Evolutionary conservation across 2,888 invertebrate genomes (phyloP).

Genomic region (Epinotia ramella): DNA sequence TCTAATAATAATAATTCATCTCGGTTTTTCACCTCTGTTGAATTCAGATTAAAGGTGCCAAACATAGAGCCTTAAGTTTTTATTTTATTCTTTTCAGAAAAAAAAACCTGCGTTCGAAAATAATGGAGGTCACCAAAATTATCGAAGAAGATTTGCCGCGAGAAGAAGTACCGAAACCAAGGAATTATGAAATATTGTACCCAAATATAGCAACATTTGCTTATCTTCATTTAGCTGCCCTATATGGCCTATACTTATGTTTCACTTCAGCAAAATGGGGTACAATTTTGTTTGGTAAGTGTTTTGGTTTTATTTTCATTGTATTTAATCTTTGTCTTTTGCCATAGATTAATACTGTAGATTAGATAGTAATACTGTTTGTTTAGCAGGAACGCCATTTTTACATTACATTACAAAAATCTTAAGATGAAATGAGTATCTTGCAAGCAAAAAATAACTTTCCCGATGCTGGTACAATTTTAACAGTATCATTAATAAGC

Average conservation of each 20-base stretch:
- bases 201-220: constrained; percentile 55
- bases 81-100: constrained; percentile 24
- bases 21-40: too few species aligned
- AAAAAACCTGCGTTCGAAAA: background rate
- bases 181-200: constrained; percentile 57
- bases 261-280: constrained; percentile 60
- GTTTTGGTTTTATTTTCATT: background rate
- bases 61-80: background rate
- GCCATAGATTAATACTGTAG: background rate
- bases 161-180: constrained; percentile 48
- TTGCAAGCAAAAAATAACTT: too few species aligned
- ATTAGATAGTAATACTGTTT: background rate
- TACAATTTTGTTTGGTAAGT: constrained; percentile 58
- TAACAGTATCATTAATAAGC: too few species aligned
- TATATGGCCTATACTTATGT: constrained; percentile 60
- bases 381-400: too few species aligned
- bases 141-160: constrained; percentile 43
- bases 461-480: background rate
- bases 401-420: too few species aligned
- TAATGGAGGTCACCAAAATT: background rate
- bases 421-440: too few species aligned
- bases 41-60: too few species aligned
- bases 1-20: too few species aligned
- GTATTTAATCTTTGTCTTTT: background rate
- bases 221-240: constrained; percentile 58